Percentiles rank a stretch among this genome's conserved stretches.
phyloP scores from a whole-genome alignment of 1,140 invertebrate genomes.

The Eciton burchellii region DNA sequence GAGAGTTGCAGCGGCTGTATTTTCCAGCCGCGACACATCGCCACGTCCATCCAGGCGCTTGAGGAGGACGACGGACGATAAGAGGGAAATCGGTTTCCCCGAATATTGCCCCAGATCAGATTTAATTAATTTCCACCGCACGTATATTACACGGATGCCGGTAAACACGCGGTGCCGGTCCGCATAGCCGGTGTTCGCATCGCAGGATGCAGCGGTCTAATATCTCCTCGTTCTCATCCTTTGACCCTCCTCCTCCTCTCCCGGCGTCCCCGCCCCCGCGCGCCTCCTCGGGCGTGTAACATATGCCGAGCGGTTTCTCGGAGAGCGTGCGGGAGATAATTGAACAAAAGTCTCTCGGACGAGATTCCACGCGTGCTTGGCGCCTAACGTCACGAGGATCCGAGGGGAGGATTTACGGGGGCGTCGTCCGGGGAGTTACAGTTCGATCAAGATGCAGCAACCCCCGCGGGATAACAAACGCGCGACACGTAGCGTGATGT shows the following conservation, averaged over 20 bases:
- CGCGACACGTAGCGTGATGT: not conserved
- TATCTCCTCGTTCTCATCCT: conserved; percentile 51
- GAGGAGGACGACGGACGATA: conserved; percentile 1
- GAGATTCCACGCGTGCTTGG: not conserved
- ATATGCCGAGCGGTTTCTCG: not conserved
- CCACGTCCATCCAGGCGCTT: not conserved
- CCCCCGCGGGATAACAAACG: conserved; percentile 40
- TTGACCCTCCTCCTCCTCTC: conserved; percentile 19
- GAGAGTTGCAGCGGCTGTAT: not conserved
- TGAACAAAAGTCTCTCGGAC: not conserved
- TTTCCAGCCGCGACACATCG: not conserved
- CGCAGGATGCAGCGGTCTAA: conserved; percentile 56
- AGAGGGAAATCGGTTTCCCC: conserved; percentile 37
- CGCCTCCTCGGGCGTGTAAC: not conserved
- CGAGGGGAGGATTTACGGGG: conserved; percentile 20
- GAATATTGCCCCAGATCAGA: conserved; percentile 56
- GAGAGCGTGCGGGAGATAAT: conserved; percentile 3
- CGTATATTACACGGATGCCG: conserved; percentile 47
- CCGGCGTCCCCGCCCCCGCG: not conserved
- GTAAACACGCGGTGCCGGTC: conserved; percentile 34
- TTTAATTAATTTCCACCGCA: conserved; percentile 56
- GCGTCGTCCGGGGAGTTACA: conserved; percentile 12
- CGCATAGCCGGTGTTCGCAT: conserved; percentile 29
- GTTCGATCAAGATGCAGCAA: conserved; percentile 34
- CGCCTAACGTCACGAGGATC: not conserved